Evolutionary conservation across 2,888 invertebrate species (phyloP).

Genomic region (Acanthacorydalis orientalis): DNA sequence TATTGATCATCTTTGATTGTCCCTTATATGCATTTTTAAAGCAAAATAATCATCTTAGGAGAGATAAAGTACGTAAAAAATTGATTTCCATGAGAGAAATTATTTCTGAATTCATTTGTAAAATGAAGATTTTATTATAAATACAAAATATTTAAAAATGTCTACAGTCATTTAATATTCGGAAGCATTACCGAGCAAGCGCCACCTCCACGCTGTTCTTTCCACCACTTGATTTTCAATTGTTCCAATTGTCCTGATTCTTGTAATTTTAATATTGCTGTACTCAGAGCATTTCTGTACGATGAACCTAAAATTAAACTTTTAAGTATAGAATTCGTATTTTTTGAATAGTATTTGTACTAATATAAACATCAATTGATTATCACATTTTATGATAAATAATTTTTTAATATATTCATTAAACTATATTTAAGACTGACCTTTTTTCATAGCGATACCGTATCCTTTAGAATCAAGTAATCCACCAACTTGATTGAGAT

Average conservation of each 20-base stretch:
- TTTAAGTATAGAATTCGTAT: not conserved
- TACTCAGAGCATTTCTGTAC: constrained; percentile 60
- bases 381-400: not conserved
- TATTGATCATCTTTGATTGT: too few species aligned
- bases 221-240: constrained; percentile 84
- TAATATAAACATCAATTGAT: not conserved
- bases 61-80: too few species aligned
- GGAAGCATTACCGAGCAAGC: constrained; percentile 45
- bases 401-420: not conserved
- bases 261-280: constrained; percentile 69
- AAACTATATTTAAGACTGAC: constrained; percentile 29
- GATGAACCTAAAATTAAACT: constrained; percentile 36
- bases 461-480: constrained; percentile 70
- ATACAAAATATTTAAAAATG: not conserved
- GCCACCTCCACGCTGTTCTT: constrained; percentile 60
- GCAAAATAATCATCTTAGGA: too few species aligned
- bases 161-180: not conserved
- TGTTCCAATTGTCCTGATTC: constrained; percentile 62
- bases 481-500: constrained; percentile 55
- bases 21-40: too few species aligned
- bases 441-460: constrained; percentile 70
- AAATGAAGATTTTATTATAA: not conserved
- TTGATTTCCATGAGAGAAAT: too few species aligned
- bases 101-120: too few species aligned
- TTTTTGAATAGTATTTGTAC: too few species aligned